Evolutionary conservation across 2,888 invertebrate genomes (phyloP).

Genomic region (Epinotia ramella): DNA sequence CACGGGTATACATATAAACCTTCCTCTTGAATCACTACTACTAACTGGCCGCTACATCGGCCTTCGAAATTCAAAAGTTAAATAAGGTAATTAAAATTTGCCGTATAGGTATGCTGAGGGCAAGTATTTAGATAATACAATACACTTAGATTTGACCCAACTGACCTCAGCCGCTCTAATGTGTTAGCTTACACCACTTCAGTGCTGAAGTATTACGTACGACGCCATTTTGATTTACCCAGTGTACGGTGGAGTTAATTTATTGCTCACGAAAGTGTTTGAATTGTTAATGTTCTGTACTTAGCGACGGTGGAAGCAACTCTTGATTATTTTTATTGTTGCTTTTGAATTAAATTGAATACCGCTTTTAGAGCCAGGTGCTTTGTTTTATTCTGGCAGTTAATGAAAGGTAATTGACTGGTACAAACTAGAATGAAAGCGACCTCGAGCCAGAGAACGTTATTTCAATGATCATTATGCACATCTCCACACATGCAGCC

Average conservation of each 20-base stretch:
- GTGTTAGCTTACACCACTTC: slow-evolving; percentile 22
- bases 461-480: not conserved
- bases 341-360: slow-evolving; percentile 39
- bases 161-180: not conserved
- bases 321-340: slow-evolving; percentile 55
- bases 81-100: no score
- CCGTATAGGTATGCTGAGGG: no score
- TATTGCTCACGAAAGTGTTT: slow-evolving; percentile 79
- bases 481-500: not conserved
- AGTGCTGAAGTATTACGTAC: slow-evolving; percentile 65
- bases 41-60: no score
- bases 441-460: not conserved
- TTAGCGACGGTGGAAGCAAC: slow-evolving; percentile 58
- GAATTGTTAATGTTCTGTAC: slow-evolving; percentile 78
- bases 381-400: slow-evolving; percentile 19
- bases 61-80: no score
- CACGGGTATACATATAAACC: no score
- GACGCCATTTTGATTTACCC: slow-evolving; percentile 76
- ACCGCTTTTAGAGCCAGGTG: slow-evolving; percentile 16
- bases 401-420: slow-evolving; percentile 20
- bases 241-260: slow-evolving; percentile 72
- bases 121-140: no score
- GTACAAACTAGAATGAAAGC: slow-evolving; percentile 2
- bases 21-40: no score
- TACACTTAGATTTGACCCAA: not conserved